Evolutionary conservation across 2,113 vertebrate species (phyloP).

Genomic region (Atractosteus spatula): DNA sequence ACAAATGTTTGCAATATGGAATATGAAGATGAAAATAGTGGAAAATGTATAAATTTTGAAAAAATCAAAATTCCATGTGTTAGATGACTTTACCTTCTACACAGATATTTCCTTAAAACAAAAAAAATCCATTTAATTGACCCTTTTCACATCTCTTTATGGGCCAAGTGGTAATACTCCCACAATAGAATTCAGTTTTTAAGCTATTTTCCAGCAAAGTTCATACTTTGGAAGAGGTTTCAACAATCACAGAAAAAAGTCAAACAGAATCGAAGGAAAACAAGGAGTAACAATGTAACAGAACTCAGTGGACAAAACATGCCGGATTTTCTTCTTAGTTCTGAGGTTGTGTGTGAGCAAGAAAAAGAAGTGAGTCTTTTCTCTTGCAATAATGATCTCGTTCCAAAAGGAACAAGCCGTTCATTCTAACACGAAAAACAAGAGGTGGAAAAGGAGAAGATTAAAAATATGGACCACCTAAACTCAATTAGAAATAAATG

Average conservation of each 20-base stretch:
- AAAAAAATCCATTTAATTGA: slow-evolving; percentile 8
- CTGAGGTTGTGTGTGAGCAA: slow-evolving; percentile 35
- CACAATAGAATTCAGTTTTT: slow-evolving; percentile 19
- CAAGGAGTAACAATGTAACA: neutral
- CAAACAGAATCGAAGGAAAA: slow-evolving; percentile 18
- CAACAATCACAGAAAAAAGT: slow-evolving; percentile 8
- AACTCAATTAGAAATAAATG: slow-evolving; percentile 21
- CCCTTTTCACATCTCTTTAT: neutral
- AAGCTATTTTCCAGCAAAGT: slow-evolving; percentile 24
- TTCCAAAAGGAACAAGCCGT: slow-evolving; percentile 39
- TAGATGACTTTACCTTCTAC: neutral
- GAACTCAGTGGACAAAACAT: slow-evolving; percentile 22
- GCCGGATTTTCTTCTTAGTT: slow-evolving; percentile 23
- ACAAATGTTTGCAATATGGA: neutral
- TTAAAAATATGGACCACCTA: neutral
- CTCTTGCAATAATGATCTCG: slow-evolving; percentile 7
- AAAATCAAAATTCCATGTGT: too few relatives aligned
- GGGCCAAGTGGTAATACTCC: slow-evolving; percentile 11
- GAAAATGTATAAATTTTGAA: neutral
- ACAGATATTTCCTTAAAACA: neutral
- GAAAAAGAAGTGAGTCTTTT: slow-evolving; percentile 34
- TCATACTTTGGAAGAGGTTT: slow-evolving; percentile 14
- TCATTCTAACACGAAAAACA: slow-evolving; percentile 21
- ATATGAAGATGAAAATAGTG: neutral
- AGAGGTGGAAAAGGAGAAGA: slow-evolving; percentile 18